phyloP scores from a whole-genome alignment of 2,113 vertebrate species.

The Ciconia stormi region DNA sequence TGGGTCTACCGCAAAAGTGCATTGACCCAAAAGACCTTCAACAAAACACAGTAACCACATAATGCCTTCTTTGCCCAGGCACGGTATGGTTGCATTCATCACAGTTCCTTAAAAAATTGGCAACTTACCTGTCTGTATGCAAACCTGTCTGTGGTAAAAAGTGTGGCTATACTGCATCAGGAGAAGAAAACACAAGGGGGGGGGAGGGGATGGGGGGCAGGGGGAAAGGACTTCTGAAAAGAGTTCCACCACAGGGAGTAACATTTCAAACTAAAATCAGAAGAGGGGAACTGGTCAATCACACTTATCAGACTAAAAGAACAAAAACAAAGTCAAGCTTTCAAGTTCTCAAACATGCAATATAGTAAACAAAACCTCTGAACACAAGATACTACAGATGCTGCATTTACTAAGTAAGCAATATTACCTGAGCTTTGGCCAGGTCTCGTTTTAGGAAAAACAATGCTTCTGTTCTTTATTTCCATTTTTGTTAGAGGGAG shows the following conservation, averaged over 20 bases:
- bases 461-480: slow-evolving; percentile 82
- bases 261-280: not conserved
- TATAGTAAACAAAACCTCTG: not conserved
- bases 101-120: not conserved
- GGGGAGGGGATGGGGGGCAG: no score
- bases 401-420: not conserved
- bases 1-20: not conserved
- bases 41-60: not conserved
- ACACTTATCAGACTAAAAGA: not conserved
- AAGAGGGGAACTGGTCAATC: not conserved
- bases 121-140: not conserved
- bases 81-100: not conserved
- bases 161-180: not conserved
- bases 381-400: not conserved
- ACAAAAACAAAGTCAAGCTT: not conserved
- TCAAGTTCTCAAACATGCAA: not conserved
- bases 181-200: not conserved
- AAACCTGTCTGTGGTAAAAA: not conserved
- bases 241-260: not conserved
- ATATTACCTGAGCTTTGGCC: slow-evolving; percentile 86
- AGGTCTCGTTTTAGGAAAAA: slow-evolving; percentile 81
- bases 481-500: slow-evolving; percentile 71
- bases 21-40: not conserved
- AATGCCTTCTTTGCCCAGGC: not conserved
- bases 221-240: not conserved